Conservation (phyloP, 2,797 vertebrate species). For the Iguana delicatissima region DNA sequence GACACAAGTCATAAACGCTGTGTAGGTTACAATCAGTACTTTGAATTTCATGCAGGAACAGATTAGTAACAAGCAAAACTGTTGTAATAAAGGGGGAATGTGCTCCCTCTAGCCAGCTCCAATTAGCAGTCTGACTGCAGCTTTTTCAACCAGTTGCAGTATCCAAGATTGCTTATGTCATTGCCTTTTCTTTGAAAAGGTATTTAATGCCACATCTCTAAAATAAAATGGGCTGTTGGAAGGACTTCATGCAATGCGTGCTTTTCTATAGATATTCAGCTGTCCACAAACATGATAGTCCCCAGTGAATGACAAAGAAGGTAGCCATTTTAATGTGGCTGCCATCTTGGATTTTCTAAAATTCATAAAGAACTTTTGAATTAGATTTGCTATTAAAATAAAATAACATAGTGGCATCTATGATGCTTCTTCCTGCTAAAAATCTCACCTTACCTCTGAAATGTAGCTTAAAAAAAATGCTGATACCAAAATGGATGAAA, state of each 20-base stretch:
- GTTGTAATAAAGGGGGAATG: no score
- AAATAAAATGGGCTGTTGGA: background rate
- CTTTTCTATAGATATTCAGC: constrained; percentile 7
- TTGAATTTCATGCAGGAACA: no score
- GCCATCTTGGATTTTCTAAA: background rate
- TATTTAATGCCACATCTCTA: background rate
- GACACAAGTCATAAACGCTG: no score
- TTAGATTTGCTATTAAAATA: no score
- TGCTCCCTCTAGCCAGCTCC: no score
- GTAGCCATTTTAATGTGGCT: background rate
- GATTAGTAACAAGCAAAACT: no score
- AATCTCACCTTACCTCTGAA: background rate
- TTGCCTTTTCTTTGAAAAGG: background rate
- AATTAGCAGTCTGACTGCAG: no score
- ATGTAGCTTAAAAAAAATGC: background rate
- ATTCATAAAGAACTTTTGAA: background rate
- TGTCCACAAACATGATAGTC: background rate
- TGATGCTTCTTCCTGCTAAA: background rate
- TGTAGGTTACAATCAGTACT: no score
- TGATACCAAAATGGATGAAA: background rate
- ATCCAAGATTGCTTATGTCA: background rate
- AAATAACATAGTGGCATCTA: background rate
- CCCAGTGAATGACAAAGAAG: background rate
- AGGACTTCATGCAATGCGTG: background rate
- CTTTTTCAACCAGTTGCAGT: no score